These are phyloP conservation scores for Coleophora flavipennella DNA, from an alignment of 2,888 invertebrate genomes.

Conservation along the genomic window DNA sequence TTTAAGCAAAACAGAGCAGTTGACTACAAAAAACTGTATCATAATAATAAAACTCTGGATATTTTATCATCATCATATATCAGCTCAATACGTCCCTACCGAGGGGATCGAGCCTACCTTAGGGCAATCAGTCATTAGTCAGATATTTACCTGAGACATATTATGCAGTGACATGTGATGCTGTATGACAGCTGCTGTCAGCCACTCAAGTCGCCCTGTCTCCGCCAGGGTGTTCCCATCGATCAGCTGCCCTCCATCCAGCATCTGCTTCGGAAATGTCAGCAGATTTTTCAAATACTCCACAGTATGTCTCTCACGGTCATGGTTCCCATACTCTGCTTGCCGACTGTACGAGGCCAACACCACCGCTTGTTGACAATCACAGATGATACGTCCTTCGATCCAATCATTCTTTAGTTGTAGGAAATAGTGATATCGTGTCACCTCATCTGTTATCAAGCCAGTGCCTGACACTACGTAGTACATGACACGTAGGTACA, in stretches of 20 bases:
- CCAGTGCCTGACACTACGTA: slow-evolving; percentile 91
- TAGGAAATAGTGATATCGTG: slow-evolving; percentile 95
- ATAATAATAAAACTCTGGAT: too few species aligned
- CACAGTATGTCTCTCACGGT: slow-evolving; percentile 89
- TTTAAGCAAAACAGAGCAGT: too few species aligned
- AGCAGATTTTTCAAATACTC: slow-evolving; percentile 93
- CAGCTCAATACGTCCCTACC: too few species aligned
- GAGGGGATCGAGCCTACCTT: too few species aligned
- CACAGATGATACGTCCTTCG: slow-evolving; percentile 92
- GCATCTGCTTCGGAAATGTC: slow-evolving; percentile 90
- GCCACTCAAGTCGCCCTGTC: slow-evolving; percentile 79
- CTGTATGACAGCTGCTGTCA: slow-evolving; percentile 84
- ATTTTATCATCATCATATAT: too few species aligned
- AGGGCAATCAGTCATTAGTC: too few species aligned
- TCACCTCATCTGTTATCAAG: slow-evolving; percentile 92
- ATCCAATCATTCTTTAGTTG: slow-evolving; percentile 96
- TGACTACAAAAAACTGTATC: too few species aligned
- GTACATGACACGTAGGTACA: slow-evolving; percentile 94
- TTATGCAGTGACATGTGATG: slow-evolving; percentile 82
- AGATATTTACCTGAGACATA: slow-evolving; percentile 75
- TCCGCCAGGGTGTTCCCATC: slow-evolving; percentile 71
- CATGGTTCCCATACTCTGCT: slow-evolving; percentile 95
- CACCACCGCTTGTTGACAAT: slow-evolving; percentile 91
- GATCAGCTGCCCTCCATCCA: slow-evolving; percentile 59
- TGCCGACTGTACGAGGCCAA: slow-evolving; percentile 96